Evolutionary conservation across 2,113 vertebrate species (phyloP), one percentile per base, ranked within the genome.

Genomic region (Variabilichromis moorii): DNA sequence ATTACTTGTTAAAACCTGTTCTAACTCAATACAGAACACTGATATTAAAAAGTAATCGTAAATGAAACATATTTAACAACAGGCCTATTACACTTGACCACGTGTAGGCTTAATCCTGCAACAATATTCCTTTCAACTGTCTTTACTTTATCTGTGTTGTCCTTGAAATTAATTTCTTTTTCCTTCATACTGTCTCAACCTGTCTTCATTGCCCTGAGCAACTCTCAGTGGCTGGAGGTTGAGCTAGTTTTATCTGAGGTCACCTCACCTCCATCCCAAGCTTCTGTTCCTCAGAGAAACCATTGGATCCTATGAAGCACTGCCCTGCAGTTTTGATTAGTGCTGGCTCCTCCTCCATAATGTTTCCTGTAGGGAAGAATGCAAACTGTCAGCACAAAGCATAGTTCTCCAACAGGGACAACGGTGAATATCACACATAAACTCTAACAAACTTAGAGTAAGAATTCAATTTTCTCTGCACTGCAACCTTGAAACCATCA

Each of bases 251-350:
- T 81, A 83, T 88, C 86, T 33, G 71, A 90, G 92, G 91, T 95
- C 89, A 87, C 83, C 82, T 89, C 51, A 57, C 82, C 87, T 92
- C 90, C 91, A 55, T 90, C 80, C 83, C 73, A 13, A 76, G 54
- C 89, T 90, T 88, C 86, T 86, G 88, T 81, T 93, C 87, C 92
- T 92, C 35, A 2, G 86, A 94, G 90, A 71, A 90, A 59, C 88
- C 3, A 16, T 59, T 13, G 80, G 61, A 87, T 91, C 45, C 16
- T 84, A 76, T 83, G 82, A 78, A 88, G 81, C 82, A 78, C 79
- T 79, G 82, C 89, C 88, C 90, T 53, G 86, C 55, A 17, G 91
- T 90, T 94, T 88, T 90, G 92, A 95, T 93, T 94, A 81, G 90
- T n/a, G 59, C 81, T 79, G 76, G 87, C 92, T 89, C 91, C 82